A percentile compares a stretch with the other conserved stretches of the same genome.
These are phyloP conservation scores for Lepidurus packardi DNA, from an alignment of 1,140 invertebrate genomes.

Conservation along the genomic window DNA sequence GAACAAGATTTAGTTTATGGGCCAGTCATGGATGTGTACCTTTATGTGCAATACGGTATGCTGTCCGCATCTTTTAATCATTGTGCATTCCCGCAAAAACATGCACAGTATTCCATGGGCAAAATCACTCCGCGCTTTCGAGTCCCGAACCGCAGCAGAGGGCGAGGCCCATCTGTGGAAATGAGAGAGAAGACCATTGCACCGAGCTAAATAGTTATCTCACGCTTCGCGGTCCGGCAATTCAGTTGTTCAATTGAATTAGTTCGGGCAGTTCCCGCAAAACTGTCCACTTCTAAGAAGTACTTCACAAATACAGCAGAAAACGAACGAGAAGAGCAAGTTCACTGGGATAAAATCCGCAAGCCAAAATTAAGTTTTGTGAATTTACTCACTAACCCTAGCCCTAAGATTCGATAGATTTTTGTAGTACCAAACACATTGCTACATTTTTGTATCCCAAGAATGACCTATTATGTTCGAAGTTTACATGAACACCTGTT, in stretches of 20 bases:
- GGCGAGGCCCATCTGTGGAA: background rate
- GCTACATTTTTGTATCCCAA: too few relatives aligned
- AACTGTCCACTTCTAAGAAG: background rate
- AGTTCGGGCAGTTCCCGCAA: constrained; percentile 2
- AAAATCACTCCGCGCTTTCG: background rate
- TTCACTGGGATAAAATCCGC: too few relatives aligned
- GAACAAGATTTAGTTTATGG: background rate
- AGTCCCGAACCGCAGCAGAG: too few relatives aligned
- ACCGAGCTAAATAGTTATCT: background rate
- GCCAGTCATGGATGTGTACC: background rate
- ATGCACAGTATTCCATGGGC: background rate
- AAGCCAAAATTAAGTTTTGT: too few relatives aligned
- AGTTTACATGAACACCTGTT: too few relatives aligned
- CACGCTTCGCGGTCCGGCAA: background rate
- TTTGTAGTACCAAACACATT: too few relatives aligned
- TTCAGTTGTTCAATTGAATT: constrained; percentile 20
- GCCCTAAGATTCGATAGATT: too few relatives aligned
- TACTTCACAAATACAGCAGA: background rate
- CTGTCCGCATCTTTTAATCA: background rate
- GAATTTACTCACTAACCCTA: too few relatives aligned
- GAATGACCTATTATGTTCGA: too few relatives aligned
- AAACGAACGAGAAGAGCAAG: background rate
- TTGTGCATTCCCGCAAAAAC: background rate
- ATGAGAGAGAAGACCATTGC: background rate
- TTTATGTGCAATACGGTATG: background rate